Conservation (phyloP, 2,888 invertebrate genomes). For the Aspidiotus destructor region DNA sequence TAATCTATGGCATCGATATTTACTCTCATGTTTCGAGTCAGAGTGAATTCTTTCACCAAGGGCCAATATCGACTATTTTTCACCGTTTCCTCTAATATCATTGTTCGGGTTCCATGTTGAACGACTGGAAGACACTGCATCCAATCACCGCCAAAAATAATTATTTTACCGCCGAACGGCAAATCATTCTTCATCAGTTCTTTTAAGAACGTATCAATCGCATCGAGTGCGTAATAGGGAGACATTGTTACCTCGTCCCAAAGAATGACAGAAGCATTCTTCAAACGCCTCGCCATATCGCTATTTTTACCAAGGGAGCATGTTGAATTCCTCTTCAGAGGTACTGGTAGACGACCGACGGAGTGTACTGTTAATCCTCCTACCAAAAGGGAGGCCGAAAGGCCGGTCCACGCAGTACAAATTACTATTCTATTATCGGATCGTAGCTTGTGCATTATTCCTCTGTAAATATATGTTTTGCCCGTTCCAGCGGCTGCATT, state of each 20-base stretch:
- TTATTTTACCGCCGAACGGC: constrained; percentile 4
- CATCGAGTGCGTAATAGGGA: neutral
- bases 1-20: neutral
- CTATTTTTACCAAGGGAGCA: neutral
- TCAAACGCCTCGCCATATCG: neutral
- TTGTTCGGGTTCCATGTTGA: neutral
- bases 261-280: neutral
- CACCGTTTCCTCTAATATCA: neutral
- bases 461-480: neutral
- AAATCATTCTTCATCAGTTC: neutral
- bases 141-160: constrained; percentile 6
- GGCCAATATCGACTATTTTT: neutral
- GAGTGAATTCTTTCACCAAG: neutral
- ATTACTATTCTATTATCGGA: neutral
- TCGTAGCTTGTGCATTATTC: neutral
- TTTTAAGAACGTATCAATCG: neutral
- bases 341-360: neutral
- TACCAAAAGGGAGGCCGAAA: neutral
- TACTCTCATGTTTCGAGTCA: neutral
- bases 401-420: neutral
- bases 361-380: neutral
- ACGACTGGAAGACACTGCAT: neutral
- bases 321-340: neutral
- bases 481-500: neutral
- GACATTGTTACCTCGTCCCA: neutral